Conservation (phyloP, 2,113 vertebrate species). For the Pitta sordida region DNA sequence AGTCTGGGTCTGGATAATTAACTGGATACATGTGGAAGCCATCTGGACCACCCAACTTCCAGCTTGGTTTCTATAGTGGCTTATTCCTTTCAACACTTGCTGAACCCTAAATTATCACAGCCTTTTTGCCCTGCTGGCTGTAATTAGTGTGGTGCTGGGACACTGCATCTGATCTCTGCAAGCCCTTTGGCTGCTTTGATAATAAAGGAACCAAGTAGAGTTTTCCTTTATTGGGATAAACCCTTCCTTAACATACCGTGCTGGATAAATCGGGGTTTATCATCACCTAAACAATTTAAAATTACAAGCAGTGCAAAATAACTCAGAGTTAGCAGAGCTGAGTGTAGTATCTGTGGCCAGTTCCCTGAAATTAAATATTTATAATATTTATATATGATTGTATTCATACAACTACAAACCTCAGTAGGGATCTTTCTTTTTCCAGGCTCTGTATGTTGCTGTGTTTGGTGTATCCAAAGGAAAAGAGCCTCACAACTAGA, state of each 20-base stretch:
- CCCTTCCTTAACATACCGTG: not conserved
- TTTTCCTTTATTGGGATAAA: not conserved
- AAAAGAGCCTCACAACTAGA: not conserved
- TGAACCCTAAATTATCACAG: not conserved
- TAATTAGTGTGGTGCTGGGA: not conserved
- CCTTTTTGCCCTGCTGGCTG: not conserved
- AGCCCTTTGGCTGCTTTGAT: not conserved
- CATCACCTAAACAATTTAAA: not conserved
- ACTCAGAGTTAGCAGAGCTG: not conserved
- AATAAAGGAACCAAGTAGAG: not conserved
- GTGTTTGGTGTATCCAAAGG: not conserved
- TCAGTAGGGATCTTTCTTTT: not conserved
- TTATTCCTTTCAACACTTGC: not conserved
- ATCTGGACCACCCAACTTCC: conserved; percentile 17
- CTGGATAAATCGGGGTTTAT: not conserved
- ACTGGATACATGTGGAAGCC: not conserved
- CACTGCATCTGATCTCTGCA: not conserved
- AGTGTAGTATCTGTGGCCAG: not conserved
- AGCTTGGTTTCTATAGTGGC: not conserved
- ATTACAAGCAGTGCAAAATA: not conserved
- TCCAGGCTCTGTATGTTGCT: not conserved
- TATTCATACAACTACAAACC: not conserved
- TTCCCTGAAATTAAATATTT: not conserved
- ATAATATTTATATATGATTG: not conserved
- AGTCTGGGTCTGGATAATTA: not conserved